Conservation (phyloP, 2,113 vertebrate genomes). For the Manacus vitellinus region DNA sequence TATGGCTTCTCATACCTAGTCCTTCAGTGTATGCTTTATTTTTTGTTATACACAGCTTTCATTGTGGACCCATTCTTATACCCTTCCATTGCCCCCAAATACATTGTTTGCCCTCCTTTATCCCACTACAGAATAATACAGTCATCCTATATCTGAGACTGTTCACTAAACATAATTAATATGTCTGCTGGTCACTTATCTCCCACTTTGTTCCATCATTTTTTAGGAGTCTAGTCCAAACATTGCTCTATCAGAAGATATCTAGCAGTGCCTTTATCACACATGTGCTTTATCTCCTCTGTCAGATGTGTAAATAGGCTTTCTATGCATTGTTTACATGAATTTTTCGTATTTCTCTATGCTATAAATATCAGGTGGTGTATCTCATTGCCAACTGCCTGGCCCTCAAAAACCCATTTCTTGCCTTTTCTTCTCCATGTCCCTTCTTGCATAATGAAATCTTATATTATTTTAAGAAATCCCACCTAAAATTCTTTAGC, state of each 20-base stretch:
- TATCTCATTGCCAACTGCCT: background rate
- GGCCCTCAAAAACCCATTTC: background rate
- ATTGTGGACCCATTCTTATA: background rate
- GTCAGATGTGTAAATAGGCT: background rate
- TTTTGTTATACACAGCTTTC: background rate
- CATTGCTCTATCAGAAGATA: background rate
- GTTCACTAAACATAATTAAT: background rate
- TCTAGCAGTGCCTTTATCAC: background rate
- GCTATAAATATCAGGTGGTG: background rate
- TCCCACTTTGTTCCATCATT: background rate
- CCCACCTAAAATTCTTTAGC: background rate
- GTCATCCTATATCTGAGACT: background rate
- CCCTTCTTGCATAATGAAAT: background rate
- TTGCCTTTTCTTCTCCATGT: background rate
- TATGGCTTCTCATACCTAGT: background rate
- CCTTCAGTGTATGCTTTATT: background rate
- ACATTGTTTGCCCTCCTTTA: background rate
- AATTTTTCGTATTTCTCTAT: background rate
- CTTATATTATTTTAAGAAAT: background rate
- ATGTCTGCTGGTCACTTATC: background rate
- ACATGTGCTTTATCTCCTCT: background rate
- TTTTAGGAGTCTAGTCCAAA: background rate
- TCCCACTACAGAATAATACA: background rate
- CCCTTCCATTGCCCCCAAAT: background rate
- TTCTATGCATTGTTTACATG: background rate